phyloP scores from a whole-genome alignment of 1,140 invertebrate species.

The Drosophila lacertosa region DNA sequence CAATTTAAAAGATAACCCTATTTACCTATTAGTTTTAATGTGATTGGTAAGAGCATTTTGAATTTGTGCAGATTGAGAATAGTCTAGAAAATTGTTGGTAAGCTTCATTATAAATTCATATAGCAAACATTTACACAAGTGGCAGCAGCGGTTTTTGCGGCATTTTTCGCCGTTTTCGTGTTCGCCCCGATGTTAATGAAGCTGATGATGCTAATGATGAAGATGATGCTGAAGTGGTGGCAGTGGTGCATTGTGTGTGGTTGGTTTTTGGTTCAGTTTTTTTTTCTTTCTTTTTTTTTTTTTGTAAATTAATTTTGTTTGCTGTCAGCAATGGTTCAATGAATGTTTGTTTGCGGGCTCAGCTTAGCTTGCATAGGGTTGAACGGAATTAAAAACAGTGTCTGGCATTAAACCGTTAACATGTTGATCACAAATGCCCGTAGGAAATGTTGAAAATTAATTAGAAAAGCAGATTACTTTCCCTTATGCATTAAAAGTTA shows the following conservation, averaged over 20 bases:
- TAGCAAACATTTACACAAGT: conserved; percentile 81
- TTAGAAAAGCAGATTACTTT: conserved; percentile 8
- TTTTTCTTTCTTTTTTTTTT: too few species aligned
- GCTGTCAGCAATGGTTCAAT: conserved; percentile 2
- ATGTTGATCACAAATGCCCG: conserved; percentile 15
- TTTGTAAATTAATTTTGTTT: not conserved
- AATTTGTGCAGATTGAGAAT: not conserved
- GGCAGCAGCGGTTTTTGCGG: conserved; percentile 42
- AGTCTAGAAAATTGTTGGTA: conserved; percentile 15
- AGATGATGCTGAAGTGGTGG: not conserved
- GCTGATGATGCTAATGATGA: not conserved
- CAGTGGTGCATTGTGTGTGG: not conserved
- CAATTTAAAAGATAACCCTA: too few species aligned
- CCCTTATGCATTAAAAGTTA: not conserved
- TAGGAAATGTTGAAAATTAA: conserved; percentile 15
- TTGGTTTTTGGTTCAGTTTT: conserved; percentile 14
- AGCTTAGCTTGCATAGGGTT: conserved; percentile 13
- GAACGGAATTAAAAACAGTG: not conserved
- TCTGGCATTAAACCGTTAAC: conserved; percentile 6
- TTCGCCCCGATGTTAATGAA: not conserved
- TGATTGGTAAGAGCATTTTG: conserved; percentile 13
- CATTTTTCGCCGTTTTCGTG: conserved; percentile 25
- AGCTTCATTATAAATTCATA: conserved; percentile 75
- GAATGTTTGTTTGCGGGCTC: conserved; percentile 5
- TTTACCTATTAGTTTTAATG: not conserved